Percentiles rank a stretch among this genome's conserved stretches.
Conservation (phyloP, 2,797 vertebrate species). For the Enteromius anoplus region DNA sequence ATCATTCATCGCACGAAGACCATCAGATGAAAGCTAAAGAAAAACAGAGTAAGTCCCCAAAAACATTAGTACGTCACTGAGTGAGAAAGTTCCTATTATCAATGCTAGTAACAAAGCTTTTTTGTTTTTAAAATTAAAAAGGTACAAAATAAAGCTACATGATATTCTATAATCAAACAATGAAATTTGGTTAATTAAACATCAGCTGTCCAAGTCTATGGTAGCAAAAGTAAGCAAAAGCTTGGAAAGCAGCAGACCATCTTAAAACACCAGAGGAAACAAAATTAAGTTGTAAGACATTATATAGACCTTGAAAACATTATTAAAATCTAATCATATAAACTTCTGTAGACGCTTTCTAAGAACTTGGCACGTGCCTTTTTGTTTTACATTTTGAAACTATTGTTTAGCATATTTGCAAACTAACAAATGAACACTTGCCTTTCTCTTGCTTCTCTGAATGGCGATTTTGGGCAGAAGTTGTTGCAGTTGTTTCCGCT, state of each 20-base stretch:
- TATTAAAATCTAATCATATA: not conserved
- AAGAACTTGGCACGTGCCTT: not conserved
- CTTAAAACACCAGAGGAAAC: not conserved
- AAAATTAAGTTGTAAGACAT: not conserved
- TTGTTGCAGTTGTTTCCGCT: conserved; percentile 84
- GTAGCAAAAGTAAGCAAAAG: not conserved
- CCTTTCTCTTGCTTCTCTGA: conserved; percentile 82
- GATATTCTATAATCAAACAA: not conserved
- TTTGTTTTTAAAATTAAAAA: not conserved
- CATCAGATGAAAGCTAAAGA: conserved; percentile 84
- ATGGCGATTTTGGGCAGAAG: conserved; percentile 83
- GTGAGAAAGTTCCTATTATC: not conserved
- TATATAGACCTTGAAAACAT: not conserved
- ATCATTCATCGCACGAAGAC: conserved; percentile 81
- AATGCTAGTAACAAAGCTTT: not conserved
- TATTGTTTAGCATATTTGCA: not conserved
- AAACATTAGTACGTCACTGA: not conserved
- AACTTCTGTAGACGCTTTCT: not conserved
- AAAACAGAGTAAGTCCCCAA: not conserved
- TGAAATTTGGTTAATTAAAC: not conserved
- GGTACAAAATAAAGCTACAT: not conserved
- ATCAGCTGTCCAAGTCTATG: not conserved
- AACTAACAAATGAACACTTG: conserved; percentile 58
- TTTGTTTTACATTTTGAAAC: not conserved
- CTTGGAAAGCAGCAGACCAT: not conserved